Conservation (phyloP, 2,888 invertebrate species). For the Tyria jacobaeae region DNA sequence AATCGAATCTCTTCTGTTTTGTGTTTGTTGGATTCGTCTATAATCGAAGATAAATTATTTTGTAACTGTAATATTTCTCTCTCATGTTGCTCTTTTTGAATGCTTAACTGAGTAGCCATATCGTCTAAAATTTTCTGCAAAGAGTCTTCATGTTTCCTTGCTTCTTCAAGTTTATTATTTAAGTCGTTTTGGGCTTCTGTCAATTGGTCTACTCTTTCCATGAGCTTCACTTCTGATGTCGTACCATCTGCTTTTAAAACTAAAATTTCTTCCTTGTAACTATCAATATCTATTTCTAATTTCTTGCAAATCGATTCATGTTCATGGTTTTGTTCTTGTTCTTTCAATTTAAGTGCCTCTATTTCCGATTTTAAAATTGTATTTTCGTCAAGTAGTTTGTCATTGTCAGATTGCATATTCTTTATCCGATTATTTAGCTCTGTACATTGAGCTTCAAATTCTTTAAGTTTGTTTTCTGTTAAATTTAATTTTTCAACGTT, state of each 20-base stretch:
- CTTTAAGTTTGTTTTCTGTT: conserved; percentile 71
- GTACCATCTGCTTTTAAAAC: conserved; percentile 78
- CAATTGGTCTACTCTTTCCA: conserved; percentile 82
- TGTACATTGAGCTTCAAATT: conserved; percentile 62
- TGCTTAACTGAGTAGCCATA: conserved; percentile 77
- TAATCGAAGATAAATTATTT: conserved; percentile 60
- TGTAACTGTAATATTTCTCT: conserved; percentile 72
- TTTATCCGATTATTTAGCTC: conserved; percentile 65
- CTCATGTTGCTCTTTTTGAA: conserved; percentile 74
- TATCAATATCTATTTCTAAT: conserved; percentile 78
- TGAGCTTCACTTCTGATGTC: conserved; percentile 78
- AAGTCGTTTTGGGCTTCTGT: conserved; percentile 82
- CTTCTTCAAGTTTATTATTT: conserved; percentile 80
- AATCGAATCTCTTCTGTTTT: conserved; percentile 65
- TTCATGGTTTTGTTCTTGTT: conserved; percentile 72
- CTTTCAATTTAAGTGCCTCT: conserved; percentile 71
- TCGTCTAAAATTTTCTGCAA: conserved; percentile 79
- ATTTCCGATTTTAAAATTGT: conserved; percentile 76
- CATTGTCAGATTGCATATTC: conserved; percentile 67
- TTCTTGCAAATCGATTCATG: conserved; percentile 72
- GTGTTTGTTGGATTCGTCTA: conserved; percentile 65
- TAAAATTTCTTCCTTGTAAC: conserved; percentile 78
- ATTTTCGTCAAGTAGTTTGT: conserved; percentile 78
- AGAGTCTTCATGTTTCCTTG: conserved; percentile 80
- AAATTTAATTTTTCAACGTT: conserved; percentile 71